Evolutionary conservation across 2,113 vertebrate species (phyloP).

Genomic region (Cheirogaleus medius): DNA sequence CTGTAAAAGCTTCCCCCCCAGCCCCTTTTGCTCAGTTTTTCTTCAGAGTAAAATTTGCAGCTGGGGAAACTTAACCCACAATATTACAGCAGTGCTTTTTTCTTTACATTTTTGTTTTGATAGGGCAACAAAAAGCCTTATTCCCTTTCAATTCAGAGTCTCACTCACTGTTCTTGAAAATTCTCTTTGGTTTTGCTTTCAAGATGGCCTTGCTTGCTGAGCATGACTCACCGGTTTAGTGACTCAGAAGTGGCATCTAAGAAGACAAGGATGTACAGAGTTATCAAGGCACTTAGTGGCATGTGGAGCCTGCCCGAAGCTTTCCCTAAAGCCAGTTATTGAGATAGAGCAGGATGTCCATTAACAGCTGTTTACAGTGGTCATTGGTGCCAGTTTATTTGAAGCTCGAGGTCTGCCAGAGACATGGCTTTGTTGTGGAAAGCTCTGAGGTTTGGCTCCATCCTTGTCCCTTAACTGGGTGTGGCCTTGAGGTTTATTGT

Average conservation of each 20-base stretch:
- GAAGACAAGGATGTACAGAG: constrained; percentile 48
- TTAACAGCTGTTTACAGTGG: background rate
- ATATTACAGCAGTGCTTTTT: background rate
- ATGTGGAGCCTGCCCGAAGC: background rate
- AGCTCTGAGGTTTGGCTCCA: background rate
- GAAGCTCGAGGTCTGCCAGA: background rate
- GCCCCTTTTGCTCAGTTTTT: background rate
- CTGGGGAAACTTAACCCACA: background rate
- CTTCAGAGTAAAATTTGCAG: background rate
- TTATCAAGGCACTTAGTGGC: background rate
- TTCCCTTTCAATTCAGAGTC: background rate
- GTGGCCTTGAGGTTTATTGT: background rate
- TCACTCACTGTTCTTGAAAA: constrained; percentile 48
- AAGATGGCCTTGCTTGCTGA: constrained; percentile 56
- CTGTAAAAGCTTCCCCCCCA: background rate
- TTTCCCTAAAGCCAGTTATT: background rate
- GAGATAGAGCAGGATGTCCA: background rate
- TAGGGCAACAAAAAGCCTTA: constrained; percentile 11
- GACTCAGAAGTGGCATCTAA: constrained; percentile 67
- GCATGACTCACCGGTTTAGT: constrained; percentile 66
- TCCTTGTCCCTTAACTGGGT: background rate
- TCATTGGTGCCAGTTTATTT: background rate
- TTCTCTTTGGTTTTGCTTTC: constrained; percentile 15
- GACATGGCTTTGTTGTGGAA: background rate
- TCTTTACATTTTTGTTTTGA: background rate